A percentile compares a stretch with the other conserved stretches of the same genome.
Evolutionary conservation across 1,140 invertebrate genomes (phyloP).

Genomic region (Drosophila parabipectinata): DNA sequence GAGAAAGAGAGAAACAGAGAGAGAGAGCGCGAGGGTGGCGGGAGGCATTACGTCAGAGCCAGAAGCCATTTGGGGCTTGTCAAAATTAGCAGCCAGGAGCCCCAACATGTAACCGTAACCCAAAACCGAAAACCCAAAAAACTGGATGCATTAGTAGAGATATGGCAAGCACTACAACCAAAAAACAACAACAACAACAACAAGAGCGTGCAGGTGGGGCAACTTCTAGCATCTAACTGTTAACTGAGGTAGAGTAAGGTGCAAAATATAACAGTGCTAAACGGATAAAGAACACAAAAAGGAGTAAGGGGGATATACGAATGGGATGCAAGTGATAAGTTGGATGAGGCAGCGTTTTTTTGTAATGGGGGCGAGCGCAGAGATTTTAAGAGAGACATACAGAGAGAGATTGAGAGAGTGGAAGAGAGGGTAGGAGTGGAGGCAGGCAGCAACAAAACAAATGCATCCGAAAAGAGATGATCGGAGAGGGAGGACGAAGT

Average conservation of each 20-base stretch:
- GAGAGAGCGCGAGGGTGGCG: background rate
- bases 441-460: constrained; percentile 47
- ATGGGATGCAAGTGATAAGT: constrained; percentile 76
- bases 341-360: constrained; percentile 60
- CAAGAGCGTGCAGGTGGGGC: constrained; percentile 49
- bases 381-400: constrained; percentile 33
- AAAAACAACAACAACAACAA: constrained; percentile 28
- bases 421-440: constrained; percentile 19
- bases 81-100: constrained; percentile 68
- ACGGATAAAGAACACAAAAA: constrained; percentile 27
- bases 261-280: constrained; percentile 58
- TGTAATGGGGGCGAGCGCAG: constrained; percentile 56
- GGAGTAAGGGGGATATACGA: background rate
- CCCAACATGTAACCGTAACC: constrained; percentile 5
- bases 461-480: constrained; percentile 5
- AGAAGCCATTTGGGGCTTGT: constrained; percentile 70
- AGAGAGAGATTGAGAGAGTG: constrained; percentile 24
- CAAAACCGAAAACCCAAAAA: constrained; percentile 59
- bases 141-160: constrained; percentile 62
- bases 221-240: constrained; percentile 64
- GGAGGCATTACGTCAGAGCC: constrained; percentile 69
- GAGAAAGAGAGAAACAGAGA: constrained; percentile 8
- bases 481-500: constrained; percentile 2
- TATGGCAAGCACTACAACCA: constrained; percentile 32
- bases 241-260: constrained; percentile 66